Base-by-base conservation (phyloP, 1,140 invertebrate genomes). In the Dinothrombium tinctorium region DNA sequence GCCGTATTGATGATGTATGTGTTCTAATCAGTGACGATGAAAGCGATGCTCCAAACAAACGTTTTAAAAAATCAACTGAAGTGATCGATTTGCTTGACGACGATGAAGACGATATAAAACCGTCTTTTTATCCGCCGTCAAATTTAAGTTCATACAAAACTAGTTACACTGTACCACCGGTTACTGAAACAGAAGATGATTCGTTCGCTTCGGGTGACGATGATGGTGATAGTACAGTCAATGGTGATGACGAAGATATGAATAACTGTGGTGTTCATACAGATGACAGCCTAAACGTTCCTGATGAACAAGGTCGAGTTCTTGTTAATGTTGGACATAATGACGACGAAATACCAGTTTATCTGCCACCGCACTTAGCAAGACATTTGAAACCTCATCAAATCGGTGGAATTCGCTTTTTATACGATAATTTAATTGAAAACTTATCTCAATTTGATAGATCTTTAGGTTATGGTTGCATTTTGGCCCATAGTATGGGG, bases 361-460 rank as follows among this genome's bases (percentile, higher is more conserved):
- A 76, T 58, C 64, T 98, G 25, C 79, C 87, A 5, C 76, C 80
- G 2, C 86, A 95, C 57, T 77, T 98, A 37, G 78, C 83, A 0
- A 68, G 73, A 49, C 69, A 80, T 37, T 84, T 47, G 4, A 47
- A 47, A 41, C 46, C 46, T 21, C 43, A 47, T 38, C 67, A 86
- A 69, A 90, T 95, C 59, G 87, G 87, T 40, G 89, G 90, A 2
- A 78, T 95, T 26, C 65, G 87, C 35, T 96, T 96, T 60, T 58
- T 96, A 15, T 96, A 82, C 60, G 89, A 95, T 57, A 95, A 94
- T 55, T 74, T 95, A 21, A 77, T 95, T 44, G 87, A 95, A 59
- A 89, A 80, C 23, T 67, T 81, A 23, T 73, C 77, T 33, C 66
- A 80, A 44, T 90, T 74, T 53, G 76, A 79, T 33, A 81, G 70